Evolutionary conservation across 2,797 vertebrate genomes (phyloP), one percentile per base, ranked within the genome.

Genomic region (Coreius guichenoti): DNA sequence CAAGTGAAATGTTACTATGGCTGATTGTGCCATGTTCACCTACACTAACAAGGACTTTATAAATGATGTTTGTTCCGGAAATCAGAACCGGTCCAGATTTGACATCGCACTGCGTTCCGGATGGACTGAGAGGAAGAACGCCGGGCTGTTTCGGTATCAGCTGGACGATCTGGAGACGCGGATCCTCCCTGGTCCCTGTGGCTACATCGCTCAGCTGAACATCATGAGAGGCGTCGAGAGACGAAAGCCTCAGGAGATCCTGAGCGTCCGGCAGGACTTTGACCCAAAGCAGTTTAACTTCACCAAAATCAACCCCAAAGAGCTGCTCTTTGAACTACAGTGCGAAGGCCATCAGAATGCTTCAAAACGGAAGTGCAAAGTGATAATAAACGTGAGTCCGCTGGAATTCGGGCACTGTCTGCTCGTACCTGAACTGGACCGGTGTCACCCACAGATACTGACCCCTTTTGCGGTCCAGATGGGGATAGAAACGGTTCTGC

Each of bases 321-420:
- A 99, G 91, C 79, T 97, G 16, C 91, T 99, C 26, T 96, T 97
- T 88, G 93, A 95, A 29, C 91, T 98, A 31, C 58, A 68, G 82
- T 31, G 8, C n/a, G 43, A 77, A 8, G 47, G 29, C 2, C 12
- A 70, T 21, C 70, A 72, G 13, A 77, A 84, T 23, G 85, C 5
- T 68, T 17, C 72, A 74, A 19, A 79, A 85, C 29, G 83, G 43
- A 39, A 29, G 0, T 91, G 90, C 4, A 92, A 83, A 26, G 91
- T 95, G 82, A 87, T 97, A 1, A 96, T 99, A 84, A 99, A 99
- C 29, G 94, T 96, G 76, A 99, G 98, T 89, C 98, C 98, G 3
- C 81, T 99, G 87, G 97, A 96, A 89, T 95, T 94, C 77, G 97
- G 97, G 4, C 98, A 99, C 58, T 96, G 97, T 88, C 94, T 99